A percentile compares a stretch with the other conserved stretches of the same genome.
phyloP scores from a whole-genome alignment of 2,113 vertebrate species.

The Cinclus mexicanus region DNA sequence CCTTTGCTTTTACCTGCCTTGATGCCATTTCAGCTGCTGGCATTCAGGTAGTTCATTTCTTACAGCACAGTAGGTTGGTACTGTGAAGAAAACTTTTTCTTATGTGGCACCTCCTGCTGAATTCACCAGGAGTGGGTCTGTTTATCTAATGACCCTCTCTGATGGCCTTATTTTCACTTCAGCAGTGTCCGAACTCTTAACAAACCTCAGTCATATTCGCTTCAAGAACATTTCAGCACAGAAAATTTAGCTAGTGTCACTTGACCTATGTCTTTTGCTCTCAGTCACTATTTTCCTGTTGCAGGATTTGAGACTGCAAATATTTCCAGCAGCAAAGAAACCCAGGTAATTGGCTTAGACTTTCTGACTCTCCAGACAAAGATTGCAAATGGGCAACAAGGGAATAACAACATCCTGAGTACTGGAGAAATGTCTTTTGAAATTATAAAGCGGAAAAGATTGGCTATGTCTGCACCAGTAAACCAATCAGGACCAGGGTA shows the following conservation, averaged over 20 bases:
- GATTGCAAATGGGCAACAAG: not conserved
- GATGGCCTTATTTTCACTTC: not conserved
- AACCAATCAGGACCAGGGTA: not conserved
- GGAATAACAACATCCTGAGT: not conserved
- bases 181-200: not conserved
- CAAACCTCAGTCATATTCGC: not conserved
- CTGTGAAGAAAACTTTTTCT: not conserved
- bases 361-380: not conserved
- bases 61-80: not conserved
- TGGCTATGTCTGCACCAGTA: not conserved
- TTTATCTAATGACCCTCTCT: not conserved
- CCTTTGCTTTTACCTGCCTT: not conserved
- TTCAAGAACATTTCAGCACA: not conserved
- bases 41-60: not conserved
- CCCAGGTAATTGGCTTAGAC: not conserved
- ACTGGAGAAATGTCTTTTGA: not conserved
- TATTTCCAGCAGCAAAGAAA: not conserved
- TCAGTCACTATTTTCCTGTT: not conserved
- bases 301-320: not conserved
- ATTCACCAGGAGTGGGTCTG: not conserved
- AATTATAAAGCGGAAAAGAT: not conserved
- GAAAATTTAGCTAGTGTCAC: not conserved
- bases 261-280: not conserved
- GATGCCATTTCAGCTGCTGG: not conserved
- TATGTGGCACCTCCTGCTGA: not conserved